Conservation (phyloP, 2,888 invertebrate genomes). For the Callosobruchus maculatus region DNA sequence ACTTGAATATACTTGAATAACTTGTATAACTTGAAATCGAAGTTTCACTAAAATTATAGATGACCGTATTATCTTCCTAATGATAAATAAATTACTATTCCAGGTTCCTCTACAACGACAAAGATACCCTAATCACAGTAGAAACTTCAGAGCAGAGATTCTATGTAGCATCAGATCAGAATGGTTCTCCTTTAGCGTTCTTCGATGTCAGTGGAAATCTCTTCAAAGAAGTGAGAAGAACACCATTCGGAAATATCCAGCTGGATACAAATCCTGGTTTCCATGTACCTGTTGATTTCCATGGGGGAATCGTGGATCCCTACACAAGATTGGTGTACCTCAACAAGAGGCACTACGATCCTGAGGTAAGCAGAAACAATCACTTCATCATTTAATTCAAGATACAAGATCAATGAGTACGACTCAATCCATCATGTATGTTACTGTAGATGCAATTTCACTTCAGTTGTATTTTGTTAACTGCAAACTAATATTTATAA, state of each 20-base stretch:
- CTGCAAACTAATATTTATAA: too few species aligned
- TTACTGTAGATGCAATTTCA: too few species aligned
- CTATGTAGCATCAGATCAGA: slow-evolving; percentile 88
- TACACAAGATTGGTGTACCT: slow-evolving; percentile 83
- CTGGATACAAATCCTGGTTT: slow-evolving; percentile 89
- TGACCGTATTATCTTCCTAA: too few species aligned
- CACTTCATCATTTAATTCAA: too few species aligned
- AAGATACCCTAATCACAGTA: slow-evolving; percentile 77
- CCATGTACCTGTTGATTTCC: slow-evolving; percentile 88
- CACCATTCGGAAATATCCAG: slow-evolving; percentile 86
- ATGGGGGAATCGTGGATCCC: slow-evolving; percentile 86
- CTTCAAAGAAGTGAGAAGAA: slow-evolving; percentile 84
- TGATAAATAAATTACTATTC: too few species aligned
- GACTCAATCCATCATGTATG: too few species aligned
- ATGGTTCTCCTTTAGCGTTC: slow-evolving; percentile 85
- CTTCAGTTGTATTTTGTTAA: too few species aligned
- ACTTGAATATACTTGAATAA: too few species aligned
- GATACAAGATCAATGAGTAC: too few species aligned
- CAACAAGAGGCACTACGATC: slow-evolving; percentile 82
- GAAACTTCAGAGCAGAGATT: slow-evolving; percentile 83
- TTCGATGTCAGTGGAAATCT: slow-evolving; percentile 88
- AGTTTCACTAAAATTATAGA: too few species aligned
- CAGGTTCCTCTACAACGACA: slow-evolving; percentile 83
- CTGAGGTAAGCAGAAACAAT: slow-evolving; percentile 54
- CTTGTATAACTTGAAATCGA: too few species aligned